phyloP scores from a whole-genome alignment of 2,797 vertebrate genomes.

The Setipinna tenuifilis region DNA sequence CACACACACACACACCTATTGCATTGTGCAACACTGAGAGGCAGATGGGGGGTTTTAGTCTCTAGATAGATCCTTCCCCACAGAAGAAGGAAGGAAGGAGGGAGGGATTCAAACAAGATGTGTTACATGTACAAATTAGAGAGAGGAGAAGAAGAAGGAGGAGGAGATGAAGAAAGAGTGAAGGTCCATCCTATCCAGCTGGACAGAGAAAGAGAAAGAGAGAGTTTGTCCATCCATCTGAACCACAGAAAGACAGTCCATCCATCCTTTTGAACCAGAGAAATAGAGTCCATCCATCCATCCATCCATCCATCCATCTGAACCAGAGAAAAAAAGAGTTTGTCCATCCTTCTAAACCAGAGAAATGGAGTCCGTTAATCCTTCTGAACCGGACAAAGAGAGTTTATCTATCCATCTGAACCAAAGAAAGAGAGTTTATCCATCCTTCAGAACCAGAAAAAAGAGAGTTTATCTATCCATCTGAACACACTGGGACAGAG shows the following conservation, averaged over 20 bases:
- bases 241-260: background rate
- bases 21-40: no score
- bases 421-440: background rate
- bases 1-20: no score
- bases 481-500: no score
- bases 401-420: no score
- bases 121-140: no score
- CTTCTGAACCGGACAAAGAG: background rate
- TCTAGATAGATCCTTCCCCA: no score
- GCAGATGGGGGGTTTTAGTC: no score
- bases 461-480: no score
- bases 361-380: background rate
- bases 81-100: no score
- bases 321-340: background rate
- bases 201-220: background rate
- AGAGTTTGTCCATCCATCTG: no score
- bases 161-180: background rate
- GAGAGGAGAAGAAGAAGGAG: no score
- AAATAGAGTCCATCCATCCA: background rate
- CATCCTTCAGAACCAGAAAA: background rate
- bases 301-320: background rate
- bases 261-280: background rate
- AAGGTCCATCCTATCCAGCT: background rate
- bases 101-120: no score
- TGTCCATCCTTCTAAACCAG: background rate